Base-by-base conservation (phyloP, 2,888 invertebrate species). In the Oconnorella tubifera region DNA sequence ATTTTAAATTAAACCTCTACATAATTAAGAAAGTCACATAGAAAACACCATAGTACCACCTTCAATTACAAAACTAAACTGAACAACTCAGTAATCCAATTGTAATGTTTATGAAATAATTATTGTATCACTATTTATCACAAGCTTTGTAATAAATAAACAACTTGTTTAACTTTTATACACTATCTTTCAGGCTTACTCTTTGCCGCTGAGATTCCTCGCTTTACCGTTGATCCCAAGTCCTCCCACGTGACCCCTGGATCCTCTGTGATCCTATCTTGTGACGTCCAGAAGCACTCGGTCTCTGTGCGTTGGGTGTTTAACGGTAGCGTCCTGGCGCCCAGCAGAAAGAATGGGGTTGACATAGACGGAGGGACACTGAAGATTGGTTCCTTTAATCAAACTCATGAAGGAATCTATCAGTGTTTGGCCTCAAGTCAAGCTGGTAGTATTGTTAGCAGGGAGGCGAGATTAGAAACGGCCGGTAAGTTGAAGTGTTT, bases 141-240 rank as follows among this genome's bases (percentile, higher is more conserved):
- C n/a, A n/a, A n/a, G n/a, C n/a, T n/a, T n/a, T n/a, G n/a, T n/a
- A n/a, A n/a, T n/a, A n/a, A n/a, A n/a, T n/a, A n/a, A n/a, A n/a
- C n/a, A n/a, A n/a, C n/a, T n/a, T n/a, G n/a, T n/a, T n/a, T n/a
- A n/a, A n/a, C n/a, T n/a, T n/a, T 40, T 40, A 40, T 14, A 40
- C 40, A 40, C 6, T 40, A 14, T 40, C 19, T 40, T 40, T 40
- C 40, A 40, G 40, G 6, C 19, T 6, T 40, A 6, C 40, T 40
- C 10, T 2, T 33, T 32, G 10, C 59, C 28, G 59, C 25, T n/a
- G 59, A 58, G 2, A 27, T 40, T n/a, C 59, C 59, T 33, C 59
- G 33, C 33, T 58, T 58, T 28, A 10, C 40, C 23, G 59, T 58
- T 1, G 59, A 58, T n/a, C 59, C 59, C 23, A 23, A 58, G 59